These are phyloP conservation scores for Selenia dentaria DNA, from an alignment of 2,888 invertebrate genomes.

Conservation along the genomic window DNA sequence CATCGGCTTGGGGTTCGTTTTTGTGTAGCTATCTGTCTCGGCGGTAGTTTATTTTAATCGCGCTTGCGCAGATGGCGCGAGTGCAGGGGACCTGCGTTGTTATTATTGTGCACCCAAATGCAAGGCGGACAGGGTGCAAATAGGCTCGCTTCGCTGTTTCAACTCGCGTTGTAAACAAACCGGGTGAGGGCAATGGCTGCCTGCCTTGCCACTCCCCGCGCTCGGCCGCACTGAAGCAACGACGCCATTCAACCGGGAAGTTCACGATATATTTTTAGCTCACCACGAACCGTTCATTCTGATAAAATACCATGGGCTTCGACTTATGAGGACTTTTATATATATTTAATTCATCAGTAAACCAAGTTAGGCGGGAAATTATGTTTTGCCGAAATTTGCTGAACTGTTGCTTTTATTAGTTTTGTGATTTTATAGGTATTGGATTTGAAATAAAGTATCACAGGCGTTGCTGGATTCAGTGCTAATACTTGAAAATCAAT, in stretches of 20 bases:
- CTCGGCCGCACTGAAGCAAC: slow-evolving; percentile 42
- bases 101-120: slow-evolving; percentile 64
- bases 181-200: slow-evolving; percentile 82
- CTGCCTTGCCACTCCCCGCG: slow-evolving; percentile 75
- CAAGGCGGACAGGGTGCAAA: slow-evolving; percentile 59
- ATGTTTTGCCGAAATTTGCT: too few relatives aligned
- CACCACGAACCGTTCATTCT: slow-evolving; percentile 63
- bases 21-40: slow-evolving; percentile 66
- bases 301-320: slow-evolving; percentile 36
- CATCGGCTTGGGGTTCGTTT: slow-evolving; percentile 53
- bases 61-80: slow-evolving; percentile 77
- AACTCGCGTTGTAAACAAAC: slow-evolving; percentile 79
- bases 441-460: too few relatives aligned
- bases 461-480: too few relatives aligned
- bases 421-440: too few relatives aligned
- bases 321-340: too few relatives aligned
- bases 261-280: slow-evolving; percentile 81
- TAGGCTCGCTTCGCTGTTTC: slow-evolving; percentile 46
- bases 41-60: slow-evolving; percentile 78
- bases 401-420: too few relatives aligned
- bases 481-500: too few relatives aligned
- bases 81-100: slow-evolving; percentile 60
- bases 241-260: slow-evolving; percentile 84
- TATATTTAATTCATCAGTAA: too few relatives aligned
- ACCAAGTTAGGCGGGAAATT: too few relatives aligned